phyloP scores from a whole-genome alignment of 1,140 invertebrate genomes.

The Protaetia brevitarsis region DNA sequence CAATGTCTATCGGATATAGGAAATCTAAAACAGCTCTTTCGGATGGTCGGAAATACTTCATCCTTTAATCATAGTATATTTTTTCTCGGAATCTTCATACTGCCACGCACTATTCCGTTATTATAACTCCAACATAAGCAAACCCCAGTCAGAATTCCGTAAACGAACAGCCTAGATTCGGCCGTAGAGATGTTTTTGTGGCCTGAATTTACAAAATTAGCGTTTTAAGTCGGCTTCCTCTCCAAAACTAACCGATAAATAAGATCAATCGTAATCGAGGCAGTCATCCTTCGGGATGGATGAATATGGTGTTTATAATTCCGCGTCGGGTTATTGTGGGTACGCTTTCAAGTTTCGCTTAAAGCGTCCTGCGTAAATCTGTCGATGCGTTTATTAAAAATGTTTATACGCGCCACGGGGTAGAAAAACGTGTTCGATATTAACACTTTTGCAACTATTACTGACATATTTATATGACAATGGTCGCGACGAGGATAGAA shows the following conservation, averaged over 20 bases:
- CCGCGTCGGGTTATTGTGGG: not conserved
- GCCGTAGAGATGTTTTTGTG: not conserved
- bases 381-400: conserved; percentile 6
- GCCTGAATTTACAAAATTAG: not conserved
- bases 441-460: conserved; percentile 10
- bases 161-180: not conserved
- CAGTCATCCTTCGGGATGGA: not conserved
- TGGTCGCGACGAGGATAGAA: not conserved
- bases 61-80: not conserved
- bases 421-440: not conserved
- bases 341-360: conserved; percentile 8
- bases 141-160: not conserved
- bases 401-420: not conserved
- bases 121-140: not conserved
- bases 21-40: no score
- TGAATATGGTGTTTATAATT: conserved; percentile 16
- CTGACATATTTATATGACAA: conserved; percentile 17
- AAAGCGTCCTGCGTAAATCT: not conserved
- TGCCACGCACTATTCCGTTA: not conserved
- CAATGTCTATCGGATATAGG: no score
- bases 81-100: not conserved
- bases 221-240: not conserved
- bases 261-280: not conserved
- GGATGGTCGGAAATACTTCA: no score
- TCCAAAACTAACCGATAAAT: conserved; percentile 3